These are phyloP conservation scores for Ptychoptera albimana DNA, from an alignment of 2,888 invertebrate genomes.

Conservation along the genomic window DNA sequence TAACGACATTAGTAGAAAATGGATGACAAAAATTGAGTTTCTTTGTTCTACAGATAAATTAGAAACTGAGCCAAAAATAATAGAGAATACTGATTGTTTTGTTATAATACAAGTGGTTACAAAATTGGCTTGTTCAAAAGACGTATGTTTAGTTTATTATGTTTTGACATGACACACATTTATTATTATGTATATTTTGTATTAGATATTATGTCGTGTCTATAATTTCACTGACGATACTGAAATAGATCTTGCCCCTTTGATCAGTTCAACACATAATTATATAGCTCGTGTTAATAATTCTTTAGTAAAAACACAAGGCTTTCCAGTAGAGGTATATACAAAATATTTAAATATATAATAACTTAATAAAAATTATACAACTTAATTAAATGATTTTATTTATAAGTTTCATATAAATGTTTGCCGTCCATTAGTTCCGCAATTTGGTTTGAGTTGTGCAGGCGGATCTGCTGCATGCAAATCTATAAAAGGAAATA, in stretches of 20 bases:
- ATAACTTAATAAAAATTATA: background rate
- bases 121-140: slow-evolving; percentile 22
- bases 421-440: slow-evolving; percentile 29
- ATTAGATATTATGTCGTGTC: slow-evolving; percentile 25
- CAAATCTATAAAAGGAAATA: slow-evolving; percentile 18
- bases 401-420: slow-evolving; percentile 24
- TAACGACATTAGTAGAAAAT: slow-evolving; percentile 11
- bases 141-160: background rate
- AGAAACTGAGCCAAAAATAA: slow-evolving; percentile 20
- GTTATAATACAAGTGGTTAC: slow-evolving; percentile 29
- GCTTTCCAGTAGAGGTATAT: slow-evolving; percentile 22
- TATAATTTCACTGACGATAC: slow-evolving; percentile 16
- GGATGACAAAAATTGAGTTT: slow-evolving; percentile 32
- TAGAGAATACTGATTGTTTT: slow-evolving; percentile 30
- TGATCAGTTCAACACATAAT: slow-evolving; percentile 26
- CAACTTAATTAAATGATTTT: slow-evolving; percentile 1
- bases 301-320: slow-evolving; percentile 16
- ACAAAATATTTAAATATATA: background rate
- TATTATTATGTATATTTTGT: background rate
- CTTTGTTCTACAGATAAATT: slow-evolving; percentile 18
- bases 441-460: slow-evolving; percentile 27
- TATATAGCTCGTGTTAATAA: slow-evolving; percentile 25
- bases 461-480: slow-evolving; percentile 27
- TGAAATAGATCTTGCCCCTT: slow-evolving; percentile 25
- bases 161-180: no score